Evolutionary conservation across 2,797 vertebrate genomes (phyloP).

Genomic region (Muraenolepis orangiensis): DNA sequence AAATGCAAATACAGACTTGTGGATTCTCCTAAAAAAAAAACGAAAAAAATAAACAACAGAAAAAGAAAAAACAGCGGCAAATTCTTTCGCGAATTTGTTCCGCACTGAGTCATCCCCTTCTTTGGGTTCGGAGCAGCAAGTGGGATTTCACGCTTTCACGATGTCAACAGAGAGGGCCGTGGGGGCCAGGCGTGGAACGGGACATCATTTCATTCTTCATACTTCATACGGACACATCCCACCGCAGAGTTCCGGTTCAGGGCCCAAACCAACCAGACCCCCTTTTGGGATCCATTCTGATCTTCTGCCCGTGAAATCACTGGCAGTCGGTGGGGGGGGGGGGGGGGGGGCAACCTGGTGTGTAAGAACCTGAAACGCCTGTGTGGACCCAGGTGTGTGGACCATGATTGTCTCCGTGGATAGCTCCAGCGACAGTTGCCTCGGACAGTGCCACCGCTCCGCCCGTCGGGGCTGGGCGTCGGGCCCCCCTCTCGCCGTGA

Average conservation of each 20-base stretch:
- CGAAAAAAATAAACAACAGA: not conserved
- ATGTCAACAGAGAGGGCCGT: not conserved
- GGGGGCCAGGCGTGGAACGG: too few species aligned
- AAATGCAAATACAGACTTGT: slow-evolving; percentile 49
- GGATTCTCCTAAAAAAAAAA: not conserved
- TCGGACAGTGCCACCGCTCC: not conserved
- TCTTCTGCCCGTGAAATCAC: slow-evolving; percentile 38
- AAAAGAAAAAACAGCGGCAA: slow-evolving; percentile 34
- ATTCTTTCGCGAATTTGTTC: too few species aligned
- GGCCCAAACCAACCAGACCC: slow-evolving; percentile 40
- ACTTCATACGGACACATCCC: slow-evolving; percentile 55
- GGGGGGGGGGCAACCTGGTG: too few species aligned
- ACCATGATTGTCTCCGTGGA: slow-evolving; percentile 46
- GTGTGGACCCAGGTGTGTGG: not conserved
- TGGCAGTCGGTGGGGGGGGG: slow-evolving; percentile 45
- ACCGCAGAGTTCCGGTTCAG: slow-evolving; percentile 48
- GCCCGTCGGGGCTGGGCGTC: not conserved
- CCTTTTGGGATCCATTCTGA: slow-evolving; percentile 32
- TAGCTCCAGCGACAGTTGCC: slow-evolving; percentile 12
- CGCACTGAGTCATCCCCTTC: too few species aligned
- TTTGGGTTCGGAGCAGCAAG: too few species aligned
- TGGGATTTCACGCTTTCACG: slow-evolving; percentile 30
- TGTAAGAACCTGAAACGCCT: slow-evolving; percentile 43
- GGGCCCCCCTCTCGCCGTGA: slow-evolving; percentile 25
- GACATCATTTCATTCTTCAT: slow-evolving; percentile 45